Evolutionary conservation across 2,888 invertebrate species (phyloP).

Genomic region (Tridacna gigas): DNA sequence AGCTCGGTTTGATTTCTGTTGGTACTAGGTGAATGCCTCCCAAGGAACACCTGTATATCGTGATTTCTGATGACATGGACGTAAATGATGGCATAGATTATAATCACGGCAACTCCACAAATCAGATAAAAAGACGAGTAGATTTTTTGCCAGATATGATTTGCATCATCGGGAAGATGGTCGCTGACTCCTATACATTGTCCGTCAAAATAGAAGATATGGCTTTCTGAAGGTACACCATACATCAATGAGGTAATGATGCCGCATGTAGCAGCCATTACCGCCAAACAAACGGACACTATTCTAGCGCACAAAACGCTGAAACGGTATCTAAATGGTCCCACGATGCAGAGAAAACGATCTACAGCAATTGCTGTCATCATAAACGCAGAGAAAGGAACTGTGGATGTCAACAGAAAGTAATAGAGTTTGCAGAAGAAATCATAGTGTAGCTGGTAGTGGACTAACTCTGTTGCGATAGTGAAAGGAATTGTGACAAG

Average conservation of each 20-base stretch:
- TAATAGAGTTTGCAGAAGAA: slow-evolving; percentile 78
- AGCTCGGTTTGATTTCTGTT: slow-evolving; percentile 66
- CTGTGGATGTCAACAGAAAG: slow-evolving; percentile 78
- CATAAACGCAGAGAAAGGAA: slow-evolving; percentile 81
- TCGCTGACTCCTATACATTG: slow-evolving; percentile 3
- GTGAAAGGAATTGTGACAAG: slow-evolving; percentile 81
- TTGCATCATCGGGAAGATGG: slow-evolving; percentile 4
- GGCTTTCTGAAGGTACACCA: slow-evolving; percentile 28
- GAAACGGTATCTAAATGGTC: slow-evolving; percentile 81
- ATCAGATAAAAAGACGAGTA: slow-evolving; percentile 80
- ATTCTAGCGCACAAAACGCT: slow-evolving; percentile 75
- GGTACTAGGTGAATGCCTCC: slow-evolving; percentile 33
- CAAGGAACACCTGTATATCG: slow-evolving; percentile 41
- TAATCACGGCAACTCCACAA: slow-evolving; percentile 81
- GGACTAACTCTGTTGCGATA: slow-evolving; percentile 76
- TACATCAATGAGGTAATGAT: slow-evolving; percentile 59
- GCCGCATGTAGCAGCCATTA: slow-evolving; percentile 61
- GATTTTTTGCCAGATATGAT: slow-evolving; percentile 76
- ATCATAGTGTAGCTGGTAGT: slow-evolving; percentile 71
- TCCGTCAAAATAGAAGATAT: slow-evolving; percentile 9
- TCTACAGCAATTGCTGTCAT: slow-evolving; percentile 81
- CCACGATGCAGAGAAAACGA: slow-evolving; percentile 80
- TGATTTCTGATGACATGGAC: slow-evolving; percentile 65
- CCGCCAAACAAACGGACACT: slow-evolving; percentile 55
- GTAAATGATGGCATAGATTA: slow-evolving; percentile 82